These are phyloP conservation scores for Panthera tigris DNA, from an alignment of 2,113 vertebrate genomes.

Conservation along the genomic window DNA sequence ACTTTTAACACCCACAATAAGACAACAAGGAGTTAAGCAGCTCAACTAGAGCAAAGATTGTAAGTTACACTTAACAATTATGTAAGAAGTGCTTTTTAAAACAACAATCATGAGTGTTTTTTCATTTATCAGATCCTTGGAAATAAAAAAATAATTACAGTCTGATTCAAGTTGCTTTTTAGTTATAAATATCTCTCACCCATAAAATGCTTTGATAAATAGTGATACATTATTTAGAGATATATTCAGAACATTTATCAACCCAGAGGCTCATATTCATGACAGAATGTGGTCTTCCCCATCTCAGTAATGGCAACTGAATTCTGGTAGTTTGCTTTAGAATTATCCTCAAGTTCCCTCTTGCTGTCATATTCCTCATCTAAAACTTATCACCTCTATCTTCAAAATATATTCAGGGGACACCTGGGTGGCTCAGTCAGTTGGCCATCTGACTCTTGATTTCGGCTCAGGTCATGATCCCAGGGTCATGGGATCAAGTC, in stretches of 20 bases:
- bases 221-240: slow-evolving; percentile 13
- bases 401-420: not conserved
- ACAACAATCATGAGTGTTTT: not conserved
- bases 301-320: not conserved
- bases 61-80: not conserved
- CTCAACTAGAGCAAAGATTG: not conserved
- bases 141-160: not conserved
- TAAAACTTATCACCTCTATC: not conserved
- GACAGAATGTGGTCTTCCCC: not conserved
- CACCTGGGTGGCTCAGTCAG: too few relatives aligned
- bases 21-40: not conserved
- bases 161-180: slow-evolving; percentile 3
- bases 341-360: not conserved
- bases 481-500: too few relatives aligned
- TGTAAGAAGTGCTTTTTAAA: not conserved
- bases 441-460: too few relatives aligned
- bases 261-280: not conserved
- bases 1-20: not conserved
- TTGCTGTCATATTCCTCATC: not conserved
- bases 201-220: not conserved
- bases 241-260: not conserved
- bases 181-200: not conserved
- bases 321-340: not conserved
- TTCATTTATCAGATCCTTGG: not conserved
- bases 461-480: too few relatives aligned